phyloP scores from a whole-genome alignment of 2,888 invertebrate genomes.

The Melinaea marsaeus region DNA sequence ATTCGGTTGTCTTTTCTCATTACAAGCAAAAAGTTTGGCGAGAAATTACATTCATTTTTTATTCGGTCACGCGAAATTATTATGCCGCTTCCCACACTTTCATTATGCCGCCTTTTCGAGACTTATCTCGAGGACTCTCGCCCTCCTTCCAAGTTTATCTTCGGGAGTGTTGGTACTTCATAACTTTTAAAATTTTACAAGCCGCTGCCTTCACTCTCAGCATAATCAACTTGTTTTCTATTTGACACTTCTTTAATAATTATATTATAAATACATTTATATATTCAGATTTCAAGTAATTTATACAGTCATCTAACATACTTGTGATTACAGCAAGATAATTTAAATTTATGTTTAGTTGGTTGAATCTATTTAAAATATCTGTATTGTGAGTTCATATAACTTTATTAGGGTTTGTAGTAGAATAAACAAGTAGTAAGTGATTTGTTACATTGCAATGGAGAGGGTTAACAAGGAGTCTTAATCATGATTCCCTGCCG shows the following conservation, averaged over 20 bases:
- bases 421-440: conserved; percentile 5
- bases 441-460: conserved; percentile 20
- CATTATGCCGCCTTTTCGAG: conserved; percentile 34
- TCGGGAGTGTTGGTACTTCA: conserved; percentile 37
- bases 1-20: not conserved
- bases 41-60: conserved; percentile 25
- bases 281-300: no score
- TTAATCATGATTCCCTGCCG: conserved; percentile 25
- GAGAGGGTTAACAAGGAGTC: conserved; percentile 10
- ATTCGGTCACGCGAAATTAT: conserved; percentile 27
- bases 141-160: conserved; percentile 40
- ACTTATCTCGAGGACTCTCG: conserved; percentile 41
- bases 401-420: not conserved
- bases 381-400: not conserved
- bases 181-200: conserved; percentile 37
- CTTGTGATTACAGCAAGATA: no score
- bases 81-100: conserved; percentile 31
- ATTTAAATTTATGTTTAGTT: no score
- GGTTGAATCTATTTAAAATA: not conserved
- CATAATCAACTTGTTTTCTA: conserved; percentile 25
- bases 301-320: no score
- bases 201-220: conserved; percentile 23
- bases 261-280: no score
- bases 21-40: conserved; percentile 12
- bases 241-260: not conserved